Evolutionary conservation across 2,113 vertebrate genomes (phyloP), one percentile per base, ranked within the genome.

Genomic region (Tachysurus vachellii): DNA sequence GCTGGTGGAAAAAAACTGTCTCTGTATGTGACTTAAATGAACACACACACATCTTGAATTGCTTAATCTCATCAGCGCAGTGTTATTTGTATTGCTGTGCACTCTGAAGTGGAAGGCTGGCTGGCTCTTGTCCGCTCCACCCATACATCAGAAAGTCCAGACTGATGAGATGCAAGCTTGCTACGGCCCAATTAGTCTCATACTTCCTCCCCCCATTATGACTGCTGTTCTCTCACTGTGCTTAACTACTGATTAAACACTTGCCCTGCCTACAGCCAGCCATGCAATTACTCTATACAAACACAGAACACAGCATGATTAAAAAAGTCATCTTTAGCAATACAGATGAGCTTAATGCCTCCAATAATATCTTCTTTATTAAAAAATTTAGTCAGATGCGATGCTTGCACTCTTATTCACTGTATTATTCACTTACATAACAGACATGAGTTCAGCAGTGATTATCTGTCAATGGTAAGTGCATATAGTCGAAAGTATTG

Each of bases 11-110:
- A 36, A 53, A 54, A 80, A 47, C 73, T 71, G 87, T 88, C 89
- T 90, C 84, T 85, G 86, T 76, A 80, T 92, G 81, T 47, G 88
- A 87, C 91, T 92, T 87, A 88, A 90, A 91, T 82, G 87, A 91
- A 91, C 90, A 88, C 62, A 86, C 7, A 53, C 91, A 94, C 94
- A 95, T 94, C 93, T 94, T 95, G 93, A 95, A 95, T 91, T 28
- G 88, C 89, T 95, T 94, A 93, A 93, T 94, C 93, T 93, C 92
- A 94, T 94, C 93, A 94, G 90, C 82, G 88, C 87, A 89, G 80
- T 89, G 83, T 89, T 91, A 90, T 92, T 91, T 79, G 83, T 80
- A 84, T 71, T 88, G 91, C 88, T 54, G 86, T 89, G 89, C 76
- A 87, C 91, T 93, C 77, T 92, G 94, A 94, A 93, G 94, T 93